Percentiles rank a stretch among this genome's conserved stretches.
phyloP scores from a whole-genome alignment of 1,140 invertebrate genomes.

The Orchestia grillus region DNA sequence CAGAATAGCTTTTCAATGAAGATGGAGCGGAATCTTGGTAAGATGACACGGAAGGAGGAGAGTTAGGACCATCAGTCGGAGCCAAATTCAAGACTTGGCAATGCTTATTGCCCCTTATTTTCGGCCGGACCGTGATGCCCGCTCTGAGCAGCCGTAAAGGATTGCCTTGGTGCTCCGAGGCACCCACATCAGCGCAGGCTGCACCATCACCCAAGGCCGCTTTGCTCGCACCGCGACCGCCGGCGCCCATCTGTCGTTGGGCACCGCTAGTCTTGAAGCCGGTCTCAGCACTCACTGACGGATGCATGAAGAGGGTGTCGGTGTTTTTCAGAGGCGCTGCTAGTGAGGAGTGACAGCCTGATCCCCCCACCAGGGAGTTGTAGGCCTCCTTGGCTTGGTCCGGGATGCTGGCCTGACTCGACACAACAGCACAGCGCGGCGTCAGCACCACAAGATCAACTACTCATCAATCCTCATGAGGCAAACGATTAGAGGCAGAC shows the following conservation, averaged over 20 bases:
- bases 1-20: neutral
- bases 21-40: slow-evolving; percentile 33
- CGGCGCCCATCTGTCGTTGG: neutral
- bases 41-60: slow-evolving; percentile 18
- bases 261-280: neutral
- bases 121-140: slow-evolving; percentile 76
- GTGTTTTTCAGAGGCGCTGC: neutral
- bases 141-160: slow-evolving; percentile 81
- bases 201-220: slow-evolving; percentile 31
- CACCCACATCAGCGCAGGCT: slow-evolving; percentile 67
- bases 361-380: slow-evolving; percentile 88
- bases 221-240: slow-evolving; percentile 5
- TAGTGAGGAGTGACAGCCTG: slow-evolving; percentile 68
- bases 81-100: slow-evolving; percentile 68
- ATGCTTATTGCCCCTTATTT: slow-evolving; percentile 76
- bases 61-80: slow-evolving; percentile 59
- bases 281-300: slow-evolving; percentile 67
- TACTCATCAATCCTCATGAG: neutral
- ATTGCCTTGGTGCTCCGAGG: slow-evolving; percentile 73
- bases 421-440: neutral
- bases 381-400: slow-evolving; percentile 87
- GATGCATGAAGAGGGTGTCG: slow-evolving; percentile 54
- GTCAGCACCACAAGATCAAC: neutral
- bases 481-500: neutral
- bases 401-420: slow-evolving; percentile 73